Evolutionary conservation across 2,797 vertebrate species (phyloP), one percentile per base, ranked within the genome.

Genomic region (Prionace glauca): DNA sequence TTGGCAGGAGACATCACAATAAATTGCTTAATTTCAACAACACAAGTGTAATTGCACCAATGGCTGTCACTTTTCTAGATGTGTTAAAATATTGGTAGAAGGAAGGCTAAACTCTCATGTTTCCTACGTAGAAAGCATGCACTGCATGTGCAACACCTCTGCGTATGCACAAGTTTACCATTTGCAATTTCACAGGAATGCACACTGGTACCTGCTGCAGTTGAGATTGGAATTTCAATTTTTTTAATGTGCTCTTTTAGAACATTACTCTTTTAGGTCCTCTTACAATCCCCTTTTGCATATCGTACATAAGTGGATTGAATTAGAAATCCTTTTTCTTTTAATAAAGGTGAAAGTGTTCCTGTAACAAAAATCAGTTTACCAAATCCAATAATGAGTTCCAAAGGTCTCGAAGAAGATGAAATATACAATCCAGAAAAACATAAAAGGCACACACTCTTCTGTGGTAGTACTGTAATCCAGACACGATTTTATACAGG

Each of bases 401-500:
- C 97, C 0, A 98, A 97, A 96, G 98, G 97, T 16, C 95, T 45
- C 1, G 98, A 97, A 94, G 97, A 96, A 92, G 97, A 97, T 74
- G 97, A 97, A 96, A 96, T 97, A 86, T 99, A 99, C 96, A 98
- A 96, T 96, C 98, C 98, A 7, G 99, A 99, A 74, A 98, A 97
- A 95, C 98, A 99, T 96, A 99, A 98, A 96, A 98, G 99, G 94
- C 99, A 99, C 96, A 99, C 99, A 0, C 97, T 99, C 95, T 99
- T 99, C 97, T 99, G 99, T 96, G 99, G 99, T 96, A 99, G 99
- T 79, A 97, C 98, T 0, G 98, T 99, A 96, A 99, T 99, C 96
- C 99, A 99, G 96, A 99, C 99, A n/a, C 99, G 99, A 24, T 99
- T 99, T 98, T 99, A 99, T 97, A 98, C 98, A 5, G 99, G 99